These are phyloP conservation scores for Ladona fulva DNA, from an alignment of 1,140 invertebrate species.

Conservation along the genomic window DNA sequence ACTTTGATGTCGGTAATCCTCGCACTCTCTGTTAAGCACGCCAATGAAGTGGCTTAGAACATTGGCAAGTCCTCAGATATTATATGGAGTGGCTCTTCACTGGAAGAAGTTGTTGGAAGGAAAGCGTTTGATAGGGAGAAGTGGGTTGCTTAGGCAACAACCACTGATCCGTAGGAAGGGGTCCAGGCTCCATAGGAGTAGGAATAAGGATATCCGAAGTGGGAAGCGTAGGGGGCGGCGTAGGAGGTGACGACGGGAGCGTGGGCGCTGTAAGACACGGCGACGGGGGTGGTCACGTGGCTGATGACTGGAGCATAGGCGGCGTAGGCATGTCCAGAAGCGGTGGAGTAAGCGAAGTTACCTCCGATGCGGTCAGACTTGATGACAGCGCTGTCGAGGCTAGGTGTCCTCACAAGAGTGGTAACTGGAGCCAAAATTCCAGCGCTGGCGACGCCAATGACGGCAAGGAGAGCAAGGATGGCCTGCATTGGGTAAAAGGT, in stretches of 20 bases:
- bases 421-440: constrained; percentile 28
- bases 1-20: background rate
- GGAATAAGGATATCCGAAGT: background rate
- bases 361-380: constrained; percentile 42
- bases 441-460: constrained; percentile 25
- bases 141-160: background rate
- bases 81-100: no score
- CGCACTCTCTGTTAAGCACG: background rate
- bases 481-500: background rate
- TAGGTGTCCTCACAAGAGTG: constrained; percentile 37
- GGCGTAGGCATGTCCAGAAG: constrained; percentile 44
- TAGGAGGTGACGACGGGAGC: constrained; percentile 14
- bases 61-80: no score
- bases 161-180: background rate
- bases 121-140: background rate
- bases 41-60: background rate
- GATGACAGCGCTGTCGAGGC: constrained; percentile 43
- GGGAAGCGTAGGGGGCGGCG: background rate
- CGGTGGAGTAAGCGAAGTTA: constrained; percentile 46
- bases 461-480: constrained; percentile 10
- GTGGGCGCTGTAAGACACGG: constrained; percentile 30
- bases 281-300: constrained; percentile 31
- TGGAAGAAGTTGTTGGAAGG: background rate
- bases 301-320: constrained; percentile 38
- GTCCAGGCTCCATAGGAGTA: background rate